Conservation (phyloP, 2,113 vertebrate species). For the Calyptommatus sinebrachiatus region DNA sequence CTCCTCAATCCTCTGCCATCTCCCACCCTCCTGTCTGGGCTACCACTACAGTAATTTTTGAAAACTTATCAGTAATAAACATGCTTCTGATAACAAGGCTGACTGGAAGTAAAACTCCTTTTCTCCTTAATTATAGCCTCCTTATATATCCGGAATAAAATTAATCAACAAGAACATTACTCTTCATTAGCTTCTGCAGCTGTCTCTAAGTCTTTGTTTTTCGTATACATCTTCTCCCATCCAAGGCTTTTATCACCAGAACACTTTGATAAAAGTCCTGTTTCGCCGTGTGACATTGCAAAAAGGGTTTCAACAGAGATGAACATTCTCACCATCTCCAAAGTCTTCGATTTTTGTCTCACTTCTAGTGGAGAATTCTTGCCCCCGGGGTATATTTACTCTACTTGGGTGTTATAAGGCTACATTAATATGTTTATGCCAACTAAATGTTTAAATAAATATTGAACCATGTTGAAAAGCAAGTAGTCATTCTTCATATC, state of each 20-base stretch:
- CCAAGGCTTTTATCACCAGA: conserved; percentile 75
- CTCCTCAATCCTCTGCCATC: conserved; percentile 42
- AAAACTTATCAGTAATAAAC: conserved; percentile 33
- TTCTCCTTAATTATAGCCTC: conserved; percentile 21
- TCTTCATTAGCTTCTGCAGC: conserved; percentile 39
- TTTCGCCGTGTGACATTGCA: conserved; percentile 73
- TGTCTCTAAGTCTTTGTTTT: conserved; percentile 43
- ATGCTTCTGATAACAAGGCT: conserved; percentile 21
- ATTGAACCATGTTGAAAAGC: conserved; percentile 56
- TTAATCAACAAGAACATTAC: conserved; percentile 22
- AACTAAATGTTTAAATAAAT: conserved; percentile 66
- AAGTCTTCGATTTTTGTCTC: conserved; percentile 70
- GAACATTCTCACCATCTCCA: conserved; percentile 76
- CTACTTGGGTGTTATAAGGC: conserved; percentile 62
- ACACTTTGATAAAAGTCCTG: conserved; percentile 71
- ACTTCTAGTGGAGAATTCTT: conserved; percentile 59
- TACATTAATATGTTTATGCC: conserved; percentile 70
- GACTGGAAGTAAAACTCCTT: neutral
- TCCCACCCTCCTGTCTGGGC: neutral
- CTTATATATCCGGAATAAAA: conserved; percentile 35
- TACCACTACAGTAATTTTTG: conserved; percentile 32
- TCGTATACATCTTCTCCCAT: conserved; percentile 50
- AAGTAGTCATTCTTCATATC: conserved; percentile 43
- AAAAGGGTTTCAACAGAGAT: conserved; percentile 71
- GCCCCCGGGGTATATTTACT: conserved; percentile 60